Base-by-base conservation (phyloP, 2,113 vertebrate species). In the Brachyhypopomus gauderio region DNA sequence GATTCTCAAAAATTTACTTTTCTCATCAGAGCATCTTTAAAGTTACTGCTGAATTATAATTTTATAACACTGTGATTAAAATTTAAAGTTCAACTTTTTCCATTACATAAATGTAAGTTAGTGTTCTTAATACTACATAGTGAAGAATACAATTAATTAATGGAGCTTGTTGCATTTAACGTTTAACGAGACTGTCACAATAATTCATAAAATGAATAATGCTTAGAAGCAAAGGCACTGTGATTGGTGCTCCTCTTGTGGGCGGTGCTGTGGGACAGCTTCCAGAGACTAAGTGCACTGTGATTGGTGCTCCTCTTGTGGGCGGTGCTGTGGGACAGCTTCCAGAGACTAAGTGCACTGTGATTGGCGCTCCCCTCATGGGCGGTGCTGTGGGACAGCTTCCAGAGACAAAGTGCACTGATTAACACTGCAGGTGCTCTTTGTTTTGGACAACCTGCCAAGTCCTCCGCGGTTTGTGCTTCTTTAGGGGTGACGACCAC, bases 181-280 rank as follows among this genome's bases (percentile, higher is more conserved):
- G 12, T 12, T 52, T 3, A 11, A 14, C 9, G 14, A 14, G 45
- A 41, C 9, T 6, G 41, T 41, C 41, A 41, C 9, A 63, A 63
- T 7, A 36, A 14, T 30, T 14, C 5, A n/a, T 14, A 14, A 7
- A 7, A 30, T 38, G n/a, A 63, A 6, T 22, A 22, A 62, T 20
- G 14, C 41, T 55, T 27, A 16, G 23, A 19, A 17, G 19, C 25
- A 73, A 73, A 80, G 78, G 78, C 78, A 80, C 78, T 80, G 25
- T 30, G 30, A 30, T 27, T 22, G 17, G 52, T 23, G 4, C 8
- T 14, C 52, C 58, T 36, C 48, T 41, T n/a, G 23, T 55, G 9
- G 20, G 22, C 22, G 30, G 30, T 8, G 1, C 16, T 23, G 48
- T 48, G 30, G 58, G 72, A 38, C 20, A 59, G 72, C 72, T 56